These are phyloP conservation scores for Hypomecis atomaria DNA, from an alignment of 2,888 invertebrate genomes.

Conservation along the genomic window DNA sequence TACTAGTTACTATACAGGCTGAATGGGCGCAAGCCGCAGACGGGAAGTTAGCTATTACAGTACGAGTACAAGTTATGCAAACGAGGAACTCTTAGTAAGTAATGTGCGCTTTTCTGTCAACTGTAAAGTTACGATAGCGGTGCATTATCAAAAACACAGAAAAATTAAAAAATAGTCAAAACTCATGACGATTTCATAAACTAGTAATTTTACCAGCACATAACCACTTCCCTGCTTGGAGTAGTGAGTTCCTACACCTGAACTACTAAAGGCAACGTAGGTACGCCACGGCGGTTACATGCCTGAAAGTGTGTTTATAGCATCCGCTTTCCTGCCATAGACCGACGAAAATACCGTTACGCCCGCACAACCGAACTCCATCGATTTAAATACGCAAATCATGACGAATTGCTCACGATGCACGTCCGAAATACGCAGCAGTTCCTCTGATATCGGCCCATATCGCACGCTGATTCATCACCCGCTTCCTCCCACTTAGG, in stretches of 20 bases:
- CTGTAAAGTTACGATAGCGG: background rate
- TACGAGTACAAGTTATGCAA: slow-evolving; percentile 45
- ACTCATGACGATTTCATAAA: background rate
- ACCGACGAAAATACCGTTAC: slow-evolving; percentile 83
- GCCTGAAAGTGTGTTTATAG: slow-evolving; percentile 82
- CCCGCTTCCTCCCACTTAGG: slow-evolving; percentile 41
- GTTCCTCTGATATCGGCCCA: slow-evolving; percentile 49
- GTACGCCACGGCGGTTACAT: slow-evolving; percentile 60
- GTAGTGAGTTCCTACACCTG: slow-evolving; percentile 47
- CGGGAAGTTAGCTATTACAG: slow-evolving; percentile 48
- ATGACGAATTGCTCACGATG: slow-evolving; percentile 81
- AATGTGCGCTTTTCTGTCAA: slow-evolving; percentile 20
- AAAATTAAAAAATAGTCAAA: background rate
- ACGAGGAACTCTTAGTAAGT: slow-evolving; percentile 39
- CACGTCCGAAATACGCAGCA: slow-evolving; percentile 69
- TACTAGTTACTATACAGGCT: slow-evolving; percentile 6
- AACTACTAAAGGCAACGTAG: slow-evolving; percentile 56
- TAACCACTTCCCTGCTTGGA: slow-evolving; percentile 30
- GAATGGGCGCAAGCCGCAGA: slow-evolving; percentile 29
- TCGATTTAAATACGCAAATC: slow-evolving; percentile 83
- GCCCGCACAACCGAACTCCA: slow-evolving; percentile 77
- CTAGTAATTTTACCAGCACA: slow-evolving; percentile 33
- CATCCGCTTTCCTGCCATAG: slow-evolving; percentile 81
- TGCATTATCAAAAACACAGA: background rate
- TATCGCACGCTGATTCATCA: slow-evolving; percentile 50